Evolutionary conservation across 35 echinoderm and acorn worm genomes (phyloP).

Genomic region (Eucidaris tribuloides): DNA sequence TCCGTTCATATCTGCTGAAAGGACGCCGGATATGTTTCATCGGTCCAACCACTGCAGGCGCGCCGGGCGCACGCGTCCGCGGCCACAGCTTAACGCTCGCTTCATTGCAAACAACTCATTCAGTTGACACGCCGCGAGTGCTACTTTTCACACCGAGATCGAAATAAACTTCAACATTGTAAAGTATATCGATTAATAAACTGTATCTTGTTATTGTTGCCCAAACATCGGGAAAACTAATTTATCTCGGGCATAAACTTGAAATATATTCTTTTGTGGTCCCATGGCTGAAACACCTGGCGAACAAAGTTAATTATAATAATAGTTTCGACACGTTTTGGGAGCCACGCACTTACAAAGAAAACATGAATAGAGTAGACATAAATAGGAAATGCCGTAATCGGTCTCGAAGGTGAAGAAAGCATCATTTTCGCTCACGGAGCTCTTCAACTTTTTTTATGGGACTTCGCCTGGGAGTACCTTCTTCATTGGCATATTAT

Average conservation of each 20-base stretch:
- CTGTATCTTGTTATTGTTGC: slow-evolving; percentile 22
- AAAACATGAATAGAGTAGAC: not conserved
- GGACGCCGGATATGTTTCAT: slow-evolving; percentile 29
- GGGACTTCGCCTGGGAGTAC: not conserved
- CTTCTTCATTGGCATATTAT: no score
- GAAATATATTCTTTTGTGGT: not conserved
- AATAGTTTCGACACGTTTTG: not conserved
- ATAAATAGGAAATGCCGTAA: not conserved
- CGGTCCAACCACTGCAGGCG: not conserved
- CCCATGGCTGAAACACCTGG: not conserved
- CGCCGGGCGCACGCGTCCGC: not conserved
- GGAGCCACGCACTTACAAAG: not conserved
- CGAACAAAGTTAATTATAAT: not conserved
- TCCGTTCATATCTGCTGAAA: no score
- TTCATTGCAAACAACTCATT: not conserved
- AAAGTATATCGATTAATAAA: slow-evolving; percentile 8
- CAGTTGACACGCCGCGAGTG: not conserved
- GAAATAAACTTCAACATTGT: not conserved
- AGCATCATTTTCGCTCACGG: not conserved
- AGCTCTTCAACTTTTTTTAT: not conserved
- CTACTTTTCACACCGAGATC: not conserved
- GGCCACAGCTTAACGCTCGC: not conserved
- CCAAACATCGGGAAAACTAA: slow-evolving; percentile 35
- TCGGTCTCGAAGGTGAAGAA: not conserved
- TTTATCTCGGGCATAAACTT: slow-evolving; percentile 23